Evolutionary conservation across 2,797 vertebrate species (phyloP).

Genomic region (Erithacus rubecula): DNA sequence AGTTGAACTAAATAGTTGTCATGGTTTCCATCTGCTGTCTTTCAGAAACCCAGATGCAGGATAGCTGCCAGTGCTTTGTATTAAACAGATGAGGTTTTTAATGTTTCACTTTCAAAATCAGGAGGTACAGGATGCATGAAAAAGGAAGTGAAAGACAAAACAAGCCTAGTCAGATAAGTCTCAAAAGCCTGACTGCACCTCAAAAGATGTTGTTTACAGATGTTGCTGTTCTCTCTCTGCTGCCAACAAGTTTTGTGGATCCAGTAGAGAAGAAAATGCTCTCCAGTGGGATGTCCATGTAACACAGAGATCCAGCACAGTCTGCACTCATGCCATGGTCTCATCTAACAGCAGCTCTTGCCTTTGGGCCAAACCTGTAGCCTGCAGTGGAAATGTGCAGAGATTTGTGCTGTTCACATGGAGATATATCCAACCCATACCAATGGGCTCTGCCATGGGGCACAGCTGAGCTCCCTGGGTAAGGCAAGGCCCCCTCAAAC

Average conservation of each 20-base stretch:
- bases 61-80: neutral
- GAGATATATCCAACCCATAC: fast-evolving
- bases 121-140: neutral
- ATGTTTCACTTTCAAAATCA: neutral
- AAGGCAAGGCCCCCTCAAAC: neutral
- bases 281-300: neutral
- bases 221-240: neutral
- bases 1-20: neutral
- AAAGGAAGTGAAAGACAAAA: neutral
- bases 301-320: neutral
- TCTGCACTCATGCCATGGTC: neutral
- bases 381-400: neutral
- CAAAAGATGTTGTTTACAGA: neutral
- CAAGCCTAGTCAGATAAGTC: neutral
- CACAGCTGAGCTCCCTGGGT: neutral
- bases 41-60: neutral
- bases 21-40: neutral
- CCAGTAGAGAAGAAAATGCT: neutral
- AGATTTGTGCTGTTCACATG: neutral
- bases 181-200: neutral
- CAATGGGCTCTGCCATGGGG: fast-evolving
- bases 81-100: neutral
- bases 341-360: neutral
- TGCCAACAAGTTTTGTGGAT: neutral
- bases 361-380: neutral